phyloP scores from a whole-genome alignment of 2,888 invertebrate species.

The Agriopis leucophaearia region DNA sequence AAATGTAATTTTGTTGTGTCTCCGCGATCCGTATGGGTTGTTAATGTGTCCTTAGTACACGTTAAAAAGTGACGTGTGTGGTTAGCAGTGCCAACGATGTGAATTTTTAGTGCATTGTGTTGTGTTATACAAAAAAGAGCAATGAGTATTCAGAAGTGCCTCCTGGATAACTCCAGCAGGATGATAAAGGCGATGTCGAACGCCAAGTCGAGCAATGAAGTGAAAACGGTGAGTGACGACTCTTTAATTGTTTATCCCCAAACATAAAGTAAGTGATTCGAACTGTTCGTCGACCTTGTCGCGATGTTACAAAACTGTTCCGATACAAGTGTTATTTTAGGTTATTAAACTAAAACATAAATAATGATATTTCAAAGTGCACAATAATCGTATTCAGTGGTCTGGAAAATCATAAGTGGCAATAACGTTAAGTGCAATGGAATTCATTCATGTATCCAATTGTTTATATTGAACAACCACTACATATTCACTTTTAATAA shows the following conservation, averaged over 20 bases:
- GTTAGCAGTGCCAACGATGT: conserved; percentile 72
- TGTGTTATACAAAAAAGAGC: conserved; percentile 61
- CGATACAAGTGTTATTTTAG: conserved; percentile 34
- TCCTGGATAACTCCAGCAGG: conserved; percentile 84
- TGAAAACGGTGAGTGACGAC: conserved; percentile 74
- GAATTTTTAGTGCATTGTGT: conserved; percentile 68
- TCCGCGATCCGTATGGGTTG: conserved; percentile 60
- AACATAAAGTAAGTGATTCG: conserved; percentile 22
- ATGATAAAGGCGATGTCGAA: conserved; percentile 85
- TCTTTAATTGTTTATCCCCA: conserved; percentile 23
- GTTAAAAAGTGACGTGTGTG: conserved; percentile 66
- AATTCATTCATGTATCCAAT: conserved; percentile 23
- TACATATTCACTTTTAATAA: conserved; percentile 13
- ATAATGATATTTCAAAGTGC: conserved; percentile 4
- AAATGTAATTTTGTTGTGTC: conserved; percentile 74
- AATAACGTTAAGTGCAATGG: conserved; percentile 25
- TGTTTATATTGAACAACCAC: conserved; percentile 26
- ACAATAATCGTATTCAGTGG: conserved; percentile 20
- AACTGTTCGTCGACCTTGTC: conserved; percentile 52
- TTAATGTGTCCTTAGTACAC: conserved; percentile 54
- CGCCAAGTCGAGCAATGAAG: conserved; percentile 77
- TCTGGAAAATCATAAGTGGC: conserved; percentile 26
- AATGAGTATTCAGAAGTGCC: conserved; percentile 85
- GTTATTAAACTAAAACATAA: conserved; percentile 36
- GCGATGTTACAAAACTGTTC: conserved; percentile 30